A percentile compares a stretch with the other conserved stretches of the same genome.
Evolutionary conservation across 2,888 invertebrate species (phyloP).

Genomic region (Drosophila kuntzei): DNA sequence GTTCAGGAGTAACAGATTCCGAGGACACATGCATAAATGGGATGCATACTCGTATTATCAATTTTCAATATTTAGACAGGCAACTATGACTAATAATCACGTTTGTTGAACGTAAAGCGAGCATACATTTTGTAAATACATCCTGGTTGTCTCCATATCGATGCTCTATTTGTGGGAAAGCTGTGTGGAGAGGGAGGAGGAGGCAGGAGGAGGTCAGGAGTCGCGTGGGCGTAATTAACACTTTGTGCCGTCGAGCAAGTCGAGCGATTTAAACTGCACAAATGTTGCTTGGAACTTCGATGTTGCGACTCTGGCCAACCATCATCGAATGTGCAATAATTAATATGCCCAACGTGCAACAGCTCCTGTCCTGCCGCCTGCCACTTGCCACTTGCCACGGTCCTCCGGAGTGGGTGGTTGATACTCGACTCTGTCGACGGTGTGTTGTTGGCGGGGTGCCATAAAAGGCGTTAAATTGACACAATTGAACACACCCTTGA

Average conservation of each 20-base stretch:
- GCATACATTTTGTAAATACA: conserved; percentile 60
- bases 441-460: conserved; percentile 45
- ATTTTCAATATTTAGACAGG: conserved; percentile 75
- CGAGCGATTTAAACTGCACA: conserved; percentile 69
- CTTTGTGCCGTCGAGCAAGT: conserved; percentile 60
- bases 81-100: conserved; percentile 72
- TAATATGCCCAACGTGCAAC: conserved; percentile 76
- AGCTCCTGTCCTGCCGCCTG: conserved; percentile 1
- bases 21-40: conserved; percentile 12
- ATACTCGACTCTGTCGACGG: conserved; percentile 12
- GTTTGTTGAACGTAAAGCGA: conserved; percentile 69
- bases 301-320: conserved; percentile 18
- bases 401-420: conserved; percentile 22
- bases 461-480: conserved; percentile 81
- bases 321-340: conserved; percentile 66
- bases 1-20: conserved; percentile 1
- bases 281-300: conserved; percentile 29
- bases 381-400: background rate
- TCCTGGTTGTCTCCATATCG: conserved; percentile 8
- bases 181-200: no score
- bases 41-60: conserved; percentile 58
- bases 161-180: background rate
- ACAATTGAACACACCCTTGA: conserved; percentile 81
- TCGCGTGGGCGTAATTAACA: conserved; percentile 67
- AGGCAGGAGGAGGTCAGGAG: background rate